Evolutionary conservation across 2,888 invertebrate genomes (phyloP).

Genomic region (Sclerodermus sp.): DNA sequence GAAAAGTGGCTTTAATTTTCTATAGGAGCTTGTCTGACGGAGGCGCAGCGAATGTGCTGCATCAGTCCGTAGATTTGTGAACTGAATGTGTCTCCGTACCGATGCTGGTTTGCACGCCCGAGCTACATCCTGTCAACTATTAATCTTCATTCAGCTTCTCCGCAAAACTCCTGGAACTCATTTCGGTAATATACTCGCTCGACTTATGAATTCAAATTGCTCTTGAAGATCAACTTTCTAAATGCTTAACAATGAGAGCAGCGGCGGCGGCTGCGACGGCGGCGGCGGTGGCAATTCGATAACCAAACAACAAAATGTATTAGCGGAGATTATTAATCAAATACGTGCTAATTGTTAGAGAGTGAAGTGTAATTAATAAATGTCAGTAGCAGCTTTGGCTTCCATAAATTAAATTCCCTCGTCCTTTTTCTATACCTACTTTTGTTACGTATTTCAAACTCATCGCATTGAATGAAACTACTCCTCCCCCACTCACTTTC

Average conservation of each 20-base stretch:
- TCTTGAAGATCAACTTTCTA: slow-evolving; percentile 4
- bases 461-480: too few relatives aligned
- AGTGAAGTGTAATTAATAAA: slow-evolving; percentile 40
- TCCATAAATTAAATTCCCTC: slow-evolving; percentile 38
- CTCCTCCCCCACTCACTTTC: too few relatives aligned
- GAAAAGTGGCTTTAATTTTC: too few relatives aligned
- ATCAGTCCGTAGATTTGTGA: neutral
- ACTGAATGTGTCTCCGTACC: neutral
- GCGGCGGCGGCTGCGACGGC: too few relatives aligned
- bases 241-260: neutral
- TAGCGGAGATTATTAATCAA: too few relatives aligned
- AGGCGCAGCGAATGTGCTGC: too few relatives aligned
- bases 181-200: slow-evolving; percentile 5
- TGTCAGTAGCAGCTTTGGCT: slow-evolving; percentile 38
- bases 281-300: too few relatives aligned
- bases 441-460: too few relatives aligned
- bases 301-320: too few relatives aligned
- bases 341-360: neutral
- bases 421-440: slow-evolving; percentile 6
- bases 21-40: too few relatives aligned
- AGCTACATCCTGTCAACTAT: slow-evolving; percentile 18
- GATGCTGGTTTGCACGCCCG: neutral
- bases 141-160: slow-evolving; percentile 22
- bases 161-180: slow-evolving; percentile 13
- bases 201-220: slow-evolving; percentile 6